Base-by-base conservation (phyloP, 2,113 vertebrate genomes). In the Micronisus gabar region DNA sequence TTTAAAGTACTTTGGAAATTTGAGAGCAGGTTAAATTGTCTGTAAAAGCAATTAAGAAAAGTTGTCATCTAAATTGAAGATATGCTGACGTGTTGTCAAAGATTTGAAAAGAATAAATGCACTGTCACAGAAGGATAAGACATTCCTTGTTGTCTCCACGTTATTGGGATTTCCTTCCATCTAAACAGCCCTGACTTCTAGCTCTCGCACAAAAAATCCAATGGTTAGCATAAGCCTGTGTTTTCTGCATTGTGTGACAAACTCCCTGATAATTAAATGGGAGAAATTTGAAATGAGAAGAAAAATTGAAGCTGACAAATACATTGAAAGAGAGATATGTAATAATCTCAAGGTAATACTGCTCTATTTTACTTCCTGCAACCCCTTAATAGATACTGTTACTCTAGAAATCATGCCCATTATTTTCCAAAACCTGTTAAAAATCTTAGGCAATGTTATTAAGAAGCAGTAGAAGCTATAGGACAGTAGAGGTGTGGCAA, bases 401-500 rank as follows among this genome's bases (percentile, higher is more conserved):
- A 89, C 86, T 94, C 75, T 96, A 88, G 71, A 96, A 96, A 82
- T 61, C 82, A 86, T 81, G 21, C 41, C 20, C 63, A 27, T 90
- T 97, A 74, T 95, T 97, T 97, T 96, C 79, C 93, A 94, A 96
- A 95, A 94, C 65, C 71, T 81, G 67, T 48, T 96, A 93, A 95
- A 96, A 47, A 22, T 61, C 55, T 71, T 91, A 81, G 43, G 38
- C 67, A 53, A 53, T 63, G 41, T 92, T 95, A 90, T 93, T 86
- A 90, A 93, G 67, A 59, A 81, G 10, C 16, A 83, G 15, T 56
- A 94, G 65, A 95, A 95, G 72, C 15, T 71, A 85, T 5, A 88
- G 61, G 72, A 86, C 21, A 7, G 40, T 32, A 58, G 45, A 79
- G 76, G 13, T 70, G 25, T 3, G 9, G 40, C 43, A 95, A 95